A percentile compares a stretch with the other conserved stretches of the same genome.
phyloP scores from a whole-genome alignment of 2,797 vertebrate genomes.

The Malurus leucopterus region DNA sequence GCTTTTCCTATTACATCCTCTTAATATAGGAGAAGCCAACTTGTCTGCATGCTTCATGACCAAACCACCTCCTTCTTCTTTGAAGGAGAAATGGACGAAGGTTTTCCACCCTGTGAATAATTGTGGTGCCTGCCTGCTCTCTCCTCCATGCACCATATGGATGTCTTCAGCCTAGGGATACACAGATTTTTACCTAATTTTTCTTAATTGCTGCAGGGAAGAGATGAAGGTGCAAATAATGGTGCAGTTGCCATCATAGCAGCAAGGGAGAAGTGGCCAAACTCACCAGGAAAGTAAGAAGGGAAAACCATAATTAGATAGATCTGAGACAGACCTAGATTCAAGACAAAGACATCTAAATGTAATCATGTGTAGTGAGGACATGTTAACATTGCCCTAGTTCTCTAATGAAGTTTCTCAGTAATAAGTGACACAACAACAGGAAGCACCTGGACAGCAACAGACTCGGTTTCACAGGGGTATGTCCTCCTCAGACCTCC shows the following conservation, averaged over 20 bases:
- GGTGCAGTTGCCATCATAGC: neutral
- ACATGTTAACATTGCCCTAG: neutral
- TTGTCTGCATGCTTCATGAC: neutral
- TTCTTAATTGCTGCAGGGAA: neutral
- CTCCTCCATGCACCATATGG: fast-evolving
- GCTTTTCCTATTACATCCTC: neutral
- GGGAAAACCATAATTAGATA: neutral
- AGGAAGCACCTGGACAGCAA: neutral
- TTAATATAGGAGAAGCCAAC: neutral
- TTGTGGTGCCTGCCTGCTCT: neutral
- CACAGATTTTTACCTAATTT: neutral
- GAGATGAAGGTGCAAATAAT: neutral
- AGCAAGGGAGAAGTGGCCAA: neutral
- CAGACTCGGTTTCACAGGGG: fast-evolving
- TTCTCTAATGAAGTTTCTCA: neutral
- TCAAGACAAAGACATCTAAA: neutral
- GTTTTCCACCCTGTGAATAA: neutral
- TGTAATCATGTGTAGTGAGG: neutral
- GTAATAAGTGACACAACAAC: neutral
- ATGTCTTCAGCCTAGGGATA: neutral
- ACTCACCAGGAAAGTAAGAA: neutral
- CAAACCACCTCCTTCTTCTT: neutral
- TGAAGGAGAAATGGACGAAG: neutral
- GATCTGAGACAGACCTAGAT: neutral
- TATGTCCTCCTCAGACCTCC: neutral